phyloP scores from a whole-genome alignment of 2,888 invertebrate species.

The Heliconius charithonia region DNA sequence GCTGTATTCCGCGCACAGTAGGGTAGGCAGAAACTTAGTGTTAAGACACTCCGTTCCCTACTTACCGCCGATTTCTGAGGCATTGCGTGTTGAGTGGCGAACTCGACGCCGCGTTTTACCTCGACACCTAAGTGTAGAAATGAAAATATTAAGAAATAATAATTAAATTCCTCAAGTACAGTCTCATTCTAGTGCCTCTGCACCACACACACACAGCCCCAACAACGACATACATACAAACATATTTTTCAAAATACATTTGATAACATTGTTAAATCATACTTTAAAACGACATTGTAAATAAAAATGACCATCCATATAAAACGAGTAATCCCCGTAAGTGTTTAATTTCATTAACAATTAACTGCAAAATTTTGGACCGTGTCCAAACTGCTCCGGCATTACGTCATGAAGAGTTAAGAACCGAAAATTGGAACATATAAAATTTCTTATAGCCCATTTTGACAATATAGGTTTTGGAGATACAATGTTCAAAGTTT shows the following conservation, averaged over 20 bases:
- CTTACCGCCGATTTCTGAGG: too few relatives aligned
- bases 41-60: too few relatives aligned
- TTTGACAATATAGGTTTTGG: neutral
- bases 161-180: too few relatives aligned
- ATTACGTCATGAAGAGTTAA: conserved; percentile 38
- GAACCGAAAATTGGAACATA: conserved; percentile 28
- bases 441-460: conserved; percentile 15
- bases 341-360: conserved; percentile 45
- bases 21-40: too few relatives aligned
- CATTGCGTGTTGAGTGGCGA: too few relatives aligned
- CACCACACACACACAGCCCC: too few relatives aligned
- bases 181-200: too few relatives aligned
- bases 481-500: neutral
- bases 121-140: too few relatives aligned
- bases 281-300: conserved; percentile 22
- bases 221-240: neutral
- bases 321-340: conserved; percentile 39
- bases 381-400: conserved; percentile 30
- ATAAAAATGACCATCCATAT: conserved; percentile 36
- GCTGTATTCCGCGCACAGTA: too few relatives aligned
- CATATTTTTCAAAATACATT: neutral
- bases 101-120: too few relatives aligned
- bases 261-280: neutral
- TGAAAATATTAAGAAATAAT: too few relatives aligned
- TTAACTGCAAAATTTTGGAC: conserved; percentile 41